Evolutionary conservation across 92 coral and sea anemone species (phyloP).

Genomic region (Plumapathes pennacea): DNA sequence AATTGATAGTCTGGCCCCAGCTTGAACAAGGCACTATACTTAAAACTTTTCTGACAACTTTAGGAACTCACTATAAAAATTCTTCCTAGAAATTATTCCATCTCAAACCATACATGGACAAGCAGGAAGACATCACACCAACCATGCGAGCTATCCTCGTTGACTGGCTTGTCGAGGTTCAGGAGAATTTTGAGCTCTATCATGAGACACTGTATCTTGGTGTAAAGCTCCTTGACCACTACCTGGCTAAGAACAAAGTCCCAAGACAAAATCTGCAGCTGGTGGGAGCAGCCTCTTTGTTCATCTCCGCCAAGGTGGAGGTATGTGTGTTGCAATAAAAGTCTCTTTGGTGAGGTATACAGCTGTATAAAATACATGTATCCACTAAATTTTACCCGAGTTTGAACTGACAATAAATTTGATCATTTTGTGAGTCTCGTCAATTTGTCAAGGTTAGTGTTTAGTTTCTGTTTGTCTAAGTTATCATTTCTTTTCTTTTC

Average conservation of each 20-base stretch:
- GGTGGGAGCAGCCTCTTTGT: conserved; percentile 88
- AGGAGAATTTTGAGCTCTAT: conserved; percentile 94
- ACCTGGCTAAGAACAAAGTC: conserved; percentile 62
- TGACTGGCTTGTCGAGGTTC: conserved; percentile 99
- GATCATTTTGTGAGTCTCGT: not conserved
- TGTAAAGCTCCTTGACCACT: conserved; percentile 84
- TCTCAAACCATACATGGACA: conserved; percentile 68
- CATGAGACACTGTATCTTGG: conserved; percentile 96
- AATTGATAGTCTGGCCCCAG: no score
- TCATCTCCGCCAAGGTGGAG: conserved; percentile 89
- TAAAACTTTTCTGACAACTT: no score
- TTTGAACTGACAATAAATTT: not conserved
- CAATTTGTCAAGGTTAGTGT: not conserved
- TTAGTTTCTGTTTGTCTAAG: not conserved
- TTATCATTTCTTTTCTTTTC: not conserved
- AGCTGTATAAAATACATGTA: no score
- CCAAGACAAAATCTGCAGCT: conserved; percentile 86
- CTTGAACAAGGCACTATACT: no score
- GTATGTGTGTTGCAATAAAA: conserved; percentile 17
- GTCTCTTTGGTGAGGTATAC: no score
- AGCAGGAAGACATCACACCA: conserved; percentile 69
- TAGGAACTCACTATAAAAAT: no score
- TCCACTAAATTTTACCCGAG: no score
- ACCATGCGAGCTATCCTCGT: conserved; percentile 92
- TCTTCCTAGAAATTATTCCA: conserved; percentile 60